Evolutionary conservation across 2,113 vertebrate species (phyloP), one percentile per base, ranked within the genome.

Genomic region (Pseudorhombus dupliciocellatus): DNA sequence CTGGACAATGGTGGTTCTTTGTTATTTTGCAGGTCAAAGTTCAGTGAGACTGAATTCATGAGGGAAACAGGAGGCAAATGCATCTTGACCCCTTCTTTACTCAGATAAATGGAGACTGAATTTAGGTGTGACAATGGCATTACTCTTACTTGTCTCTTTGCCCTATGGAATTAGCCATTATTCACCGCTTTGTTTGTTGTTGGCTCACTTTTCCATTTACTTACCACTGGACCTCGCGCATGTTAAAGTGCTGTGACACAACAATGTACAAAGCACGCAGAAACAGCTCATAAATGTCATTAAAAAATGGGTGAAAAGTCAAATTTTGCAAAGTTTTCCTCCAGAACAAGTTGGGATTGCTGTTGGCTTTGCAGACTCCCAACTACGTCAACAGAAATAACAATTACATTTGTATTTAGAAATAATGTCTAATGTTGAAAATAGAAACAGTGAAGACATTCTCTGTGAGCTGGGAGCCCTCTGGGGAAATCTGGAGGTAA

Each of bases 401-500:
- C 60, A 80, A 66, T 79, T 52, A 54, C 40, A 64, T 77, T 70
- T 77, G 25, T 78, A 37, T 67, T 84, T 66, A 53, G 60, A 54
- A 61, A 57, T 66, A 69, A 67, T n/a, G n/a, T 62, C 54, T 80
- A 14, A 25, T 63, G 61, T 64, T 76, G 34, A 72, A 85, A 81
- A 79, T 71, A 84, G 63, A 73, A 73, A 62, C 51, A 60, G 40
- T 16, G 15, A 77, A 54, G 64, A 66, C 57, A 53, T 82, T 86
- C 69, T 53, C n/a, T n/a, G n/a, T n/a, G 28, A 83, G 69, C 50
- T 3, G 14, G 18, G 30, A 50, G 58, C 53, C 79, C 77, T 81
- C 83, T 67, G 68, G 83, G 83, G 84, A 89, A 89, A 91, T 90
- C 81, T 88, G 83, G 78, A 85, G 82, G 87, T 82, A 89, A 90